A percentile compares a stretch with the other conserved stretches of the same genome.
These are phyloP conservation scores for Papilio polytes DNA, from an alignment of 1,140 invertebrate genomes.

Conservation along the genomic window DNA sequence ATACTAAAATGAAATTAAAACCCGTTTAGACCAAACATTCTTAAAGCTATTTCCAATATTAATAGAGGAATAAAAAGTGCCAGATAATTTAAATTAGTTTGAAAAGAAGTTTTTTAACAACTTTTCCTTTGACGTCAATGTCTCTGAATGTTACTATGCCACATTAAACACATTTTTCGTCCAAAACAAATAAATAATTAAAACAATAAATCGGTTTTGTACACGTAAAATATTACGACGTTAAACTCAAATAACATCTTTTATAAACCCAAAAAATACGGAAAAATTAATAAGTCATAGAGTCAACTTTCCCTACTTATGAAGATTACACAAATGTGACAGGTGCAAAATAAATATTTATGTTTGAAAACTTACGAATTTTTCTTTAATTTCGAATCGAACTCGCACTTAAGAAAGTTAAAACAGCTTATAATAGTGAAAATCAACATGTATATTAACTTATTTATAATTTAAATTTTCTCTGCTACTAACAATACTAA, in stretches of 20 bases:
- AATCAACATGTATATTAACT: not conserved
- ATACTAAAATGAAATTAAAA: constrained; percentile 17
- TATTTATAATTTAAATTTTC: not conserved
- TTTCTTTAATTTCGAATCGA: not conserved
- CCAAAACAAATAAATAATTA: constrained; percentile 21
- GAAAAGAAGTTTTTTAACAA: constrained; percentile 7
- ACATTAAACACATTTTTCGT: constrained; percentile 14
- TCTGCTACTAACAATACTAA: not conserved
- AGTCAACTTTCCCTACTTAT: not conserved
- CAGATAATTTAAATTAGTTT: constrained; percentile 17
- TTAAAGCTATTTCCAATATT: constrained; percentile 20
- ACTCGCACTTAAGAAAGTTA: not conserved
- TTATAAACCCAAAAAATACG: not conserved
- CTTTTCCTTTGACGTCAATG: not conserved
- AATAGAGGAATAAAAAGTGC: constrained; percentile 22
- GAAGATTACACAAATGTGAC: not conserved
- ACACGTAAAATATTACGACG: not conserved
- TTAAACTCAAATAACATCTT: not conserved
- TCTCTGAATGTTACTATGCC: not conserved
- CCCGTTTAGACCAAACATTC: not conserved
- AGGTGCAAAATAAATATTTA: constrained; percentile 9
- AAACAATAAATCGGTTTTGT: constrained; percentile 13
- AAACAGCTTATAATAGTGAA: not conserved
- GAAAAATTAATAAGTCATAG: not conserved
- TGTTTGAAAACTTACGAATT: not conserved